phyloP scores from a whole-genome alignment of 1,140 invertebrate species.

The Drosophila watanabei region DNA sequence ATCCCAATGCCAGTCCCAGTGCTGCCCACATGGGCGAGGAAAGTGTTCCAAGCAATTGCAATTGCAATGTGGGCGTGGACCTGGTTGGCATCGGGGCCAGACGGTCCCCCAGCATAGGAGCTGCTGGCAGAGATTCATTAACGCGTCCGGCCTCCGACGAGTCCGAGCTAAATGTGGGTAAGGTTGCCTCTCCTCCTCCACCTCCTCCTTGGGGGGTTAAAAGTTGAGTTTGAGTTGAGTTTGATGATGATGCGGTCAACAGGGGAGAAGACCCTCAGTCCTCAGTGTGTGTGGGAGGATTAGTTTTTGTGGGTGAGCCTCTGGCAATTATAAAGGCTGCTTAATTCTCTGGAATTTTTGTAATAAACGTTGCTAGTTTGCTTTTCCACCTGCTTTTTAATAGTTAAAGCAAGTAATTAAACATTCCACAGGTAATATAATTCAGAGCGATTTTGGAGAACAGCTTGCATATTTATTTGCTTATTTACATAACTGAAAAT shows the following conservation, averaged over 20 bases:
- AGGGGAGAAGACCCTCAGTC: slow-evolving; percentile 6
- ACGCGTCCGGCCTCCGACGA: slow-evolving; percentile 74
- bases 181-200: slow-evolving; percentile 30
- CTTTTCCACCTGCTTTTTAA: slow-evolving; percentile 19
- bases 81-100: slow-evolving; percentile 37
- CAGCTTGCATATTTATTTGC: neutral
- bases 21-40: slow-evolving; percentile 55
- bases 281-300: neutral
- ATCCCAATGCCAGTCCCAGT: slow-evolving; percentile 23
- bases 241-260: slow-evolving; percentile 39
- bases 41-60: slow-evolving; percentile 60
- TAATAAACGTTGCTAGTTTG: slow-evolving; percentile 1
- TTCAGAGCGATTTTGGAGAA: neutral
- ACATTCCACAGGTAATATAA: neutral
- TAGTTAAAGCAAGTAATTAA: slow-evolving; percentile 15
- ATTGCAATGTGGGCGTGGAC: slow-evolving; percentile 44
- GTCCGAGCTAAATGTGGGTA: slow-evolving; percentile 76
- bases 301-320: neutral
- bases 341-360: slow-evolving; percentile 1
- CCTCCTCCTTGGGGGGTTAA: slow-evolving; percentile 11
- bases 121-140: slow-evolving; percentile 71
- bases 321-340: slow-evolving; percentile 11
- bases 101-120: slow-evolving; percentile 34
- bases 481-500: neutral
- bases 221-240: slow-evolving; percentile 33